A percentile compares a stretch with the other conserved stretches of the same genome.
Conservation (phyloP, 1,140 invertebrate species). For the Aphidius gifuensis region DNA sequence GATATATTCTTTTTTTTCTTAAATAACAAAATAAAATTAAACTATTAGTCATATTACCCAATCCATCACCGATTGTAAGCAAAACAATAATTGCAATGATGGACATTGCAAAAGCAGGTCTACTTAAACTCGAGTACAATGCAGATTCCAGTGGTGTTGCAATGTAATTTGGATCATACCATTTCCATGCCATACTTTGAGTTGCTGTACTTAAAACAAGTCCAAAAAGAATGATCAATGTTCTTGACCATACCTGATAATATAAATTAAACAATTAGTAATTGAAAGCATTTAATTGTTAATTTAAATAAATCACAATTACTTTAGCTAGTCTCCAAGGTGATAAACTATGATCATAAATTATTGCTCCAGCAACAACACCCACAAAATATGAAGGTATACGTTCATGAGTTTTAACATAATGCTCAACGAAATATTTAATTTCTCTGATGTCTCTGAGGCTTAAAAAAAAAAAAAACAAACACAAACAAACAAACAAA, state of each 20-base stretch:
- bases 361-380: constrained; percentile 38
- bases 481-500: not conserved
- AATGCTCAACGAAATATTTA: constrained; percentile 38
- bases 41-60: constrained; percentile 26
- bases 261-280: not conserved
- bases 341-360: constrained; percentile 38
- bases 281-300: not conserved
- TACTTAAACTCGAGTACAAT: constrained; percentile 33
- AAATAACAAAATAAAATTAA: constrained; percentile 13
- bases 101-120: constrained; percentile 30
- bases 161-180: constrained; percentile 29
- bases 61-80: constrained; percentile 35
- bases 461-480: constrained; percentile 28
- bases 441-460: constrained; percentile 30
- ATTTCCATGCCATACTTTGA: constrained; percentile 28
- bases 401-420: constrained; percentile 41
- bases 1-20: not conserved
- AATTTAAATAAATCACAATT: constrained; percentile 16
- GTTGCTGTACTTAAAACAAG: constrained; percentile 26
- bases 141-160: constrained; percentile 29
- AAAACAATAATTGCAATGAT: constrained; percentile 29
- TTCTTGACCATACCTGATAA: constrained; percentile 32
- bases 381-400: constrained; percentile 39
- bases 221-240: constrained; percentile 32
- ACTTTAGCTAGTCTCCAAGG: constrained; percentile 41